phyloP scores from a whole-genome alignment of 2,113 vertebrate genomes.

The Apodemus speciosus region DNA sequence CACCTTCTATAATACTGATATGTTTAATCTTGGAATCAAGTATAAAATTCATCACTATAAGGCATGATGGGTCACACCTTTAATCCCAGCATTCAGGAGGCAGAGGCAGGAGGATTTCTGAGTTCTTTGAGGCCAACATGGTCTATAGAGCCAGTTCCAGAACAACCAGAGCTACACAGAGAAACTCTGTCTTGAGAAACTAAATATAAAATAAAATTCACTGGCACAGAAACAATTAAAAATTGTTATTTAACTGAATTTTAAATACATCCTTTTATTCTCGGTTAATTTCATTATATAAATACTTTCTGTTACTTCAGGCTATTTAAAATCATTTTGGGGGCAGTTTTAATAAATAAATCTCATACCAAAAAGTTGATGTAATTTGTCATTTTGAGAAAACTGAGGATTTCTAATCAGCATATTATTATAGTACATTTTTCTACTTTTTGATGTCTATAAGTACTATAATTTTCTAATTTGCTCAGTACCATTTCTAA shows the following conservation, averaged over 20 bases:
- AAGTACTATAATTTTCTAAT: not conserved
- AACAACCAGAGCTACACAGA: not conserved
- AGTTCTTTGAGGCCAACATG: too few relatives aligned
- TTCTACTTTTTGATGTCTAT: not conserved
- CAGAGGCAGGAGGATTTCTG: not conserved
- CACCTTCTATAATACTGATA: not conserved
- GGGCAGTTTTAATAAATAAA: slow-evolving; percentile 63
- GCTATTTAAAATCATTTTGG: slow-evolving; percentile 64
- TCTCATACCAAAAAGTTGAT: slow-evolving; percentile 42
- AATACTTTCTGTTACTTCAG: slow-evolving; percentile 14
- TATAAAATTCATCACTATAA: not conserved
- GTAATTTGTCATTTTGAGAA: slow-evolving; percentile 53
- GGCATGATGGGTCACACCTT: not conserved
- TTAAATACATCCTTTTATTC: slow-evolving; percentile 28
- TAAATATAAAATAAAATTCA: not conserved
- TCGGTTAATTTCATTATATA: slow-evolving; percentile 55
- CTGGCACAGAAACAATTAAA: not conserved
- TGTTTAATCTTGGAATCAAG: slow-evolving; percentile 24
- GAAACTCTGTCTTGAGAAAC: not conserved
- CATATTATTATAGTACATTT: not conserved
- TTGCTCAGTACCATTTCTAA: not conserved
- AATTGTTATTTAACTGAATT: slow-evolving; percentile 34
- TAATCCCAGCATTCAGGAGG: not conserved
- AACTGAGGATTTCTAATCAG: slow-evolving; percentile 11
- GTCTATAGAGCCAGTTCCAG: not conserved